phyloP scores from a whole-genome alignment of 2,888 invertebrate genomes.

The Exephanes ischioxanthus region DNA sequence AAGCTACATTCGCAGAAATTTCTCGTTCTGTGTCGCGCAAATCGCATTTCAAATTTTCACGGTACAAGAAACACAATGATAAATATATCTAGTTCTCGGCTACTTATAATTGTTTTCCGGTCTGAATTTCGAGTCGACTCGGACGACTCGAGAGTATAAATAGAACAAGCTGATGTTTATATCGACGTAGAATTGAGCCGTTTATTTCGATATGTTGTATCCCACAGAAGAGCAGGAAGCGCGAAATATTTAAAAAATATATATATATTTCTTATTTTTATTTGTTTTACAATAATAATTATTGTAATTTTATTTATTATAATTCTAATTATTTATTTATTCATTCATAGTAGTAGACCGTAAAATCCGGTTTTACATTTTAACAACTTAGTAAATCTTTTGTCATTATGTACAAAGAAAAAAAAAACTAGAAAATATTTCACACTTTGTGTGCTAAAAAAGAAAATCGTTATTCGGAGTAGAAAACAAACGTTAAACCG shows the following conservation, averaged over 20 bases:
- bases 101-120: background rate
- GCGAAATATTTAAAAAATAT: background rate
- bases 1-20: background rate
- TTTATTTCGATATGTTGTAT: conserved; percentile 4
- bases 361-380: too few relatives aligned
- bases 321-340: too few relatives aligned
- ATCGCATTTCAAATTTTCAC: background rate
- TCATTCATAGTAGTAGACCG: too few relatives aligned
- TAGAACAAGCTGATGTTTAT: background rate
- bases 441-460: too few relatives aligned
- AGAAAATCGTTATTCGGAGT: too few relatives aligned
- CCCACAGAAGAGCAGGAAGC: background rate
- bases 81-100: background rate
- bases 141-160: background rate
- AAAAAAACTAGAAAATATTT: too few relatives aligned
- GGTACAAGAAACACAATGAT: background rate
- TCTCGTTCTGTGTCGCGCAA: background rate
- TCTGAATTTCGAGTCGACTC: background rate
- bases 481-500: too few relatives aligned
- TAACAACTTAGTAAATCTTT: too few relatives aligned
- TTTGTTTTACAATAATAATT: background rate
- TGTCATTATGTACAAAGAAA: too few relatives aligned
- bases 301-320: too few relatives aligned
- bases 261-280: conserved; percentile 3
- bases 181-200: background rate